These are phyloP conservation scores for Pilophorus perplexus DNA, from an alignment of 2,888 invertebrate genomes.

Conservation along the genomic window DNA sequence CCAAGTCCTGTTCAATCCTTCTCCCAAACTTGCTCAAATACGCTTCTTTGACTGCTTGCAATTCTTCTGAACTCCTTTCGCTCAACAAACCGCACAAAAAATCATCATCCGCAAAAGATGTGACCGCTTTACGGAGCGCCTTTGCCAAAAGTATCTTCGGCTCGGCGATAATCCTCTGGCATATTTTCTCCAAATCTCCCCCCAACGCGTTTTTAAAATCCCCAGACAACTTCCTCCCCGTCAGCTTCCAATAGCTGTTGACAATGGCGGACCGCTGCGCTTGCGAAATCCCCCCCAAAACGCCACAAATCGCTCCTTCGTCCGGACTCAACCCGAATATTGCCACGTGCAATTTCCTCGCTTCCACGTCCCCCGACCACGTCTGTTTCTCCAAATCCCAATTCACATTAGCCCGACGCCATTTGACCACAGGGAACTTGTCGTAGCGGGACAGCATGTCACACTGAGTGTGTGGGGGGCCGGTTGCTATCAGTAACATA, in stretches of 20 bases:
- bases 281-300: slow-evolving; percentile 18
- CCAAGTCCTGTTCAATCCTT: slow-evolving; percentile 9
- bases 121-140: slow-evolving; percentile 14
- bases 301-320: not conserved
- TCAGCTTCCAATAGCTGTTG: slow-evolving; percentile 29
- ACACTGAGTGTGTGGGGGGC: too few species aligned
- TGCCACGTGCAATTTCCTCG: slow-evolving; percentile 9
- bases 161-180: slow-evolving; percentile 20
- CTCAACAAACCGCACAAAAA: slow-evolving; percentile 2
- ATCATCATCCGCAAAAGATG: not conserved
- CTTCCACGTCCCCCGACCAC: slow-evolving; percentile 25
- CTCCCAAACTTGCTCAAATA: slow-evolving; percentile 28
- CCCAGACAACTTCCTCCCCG: slow-evolving; percentile 25
- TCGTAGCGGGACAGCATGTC: slow-evolving; percentile 8
- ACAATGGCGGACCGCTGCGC: slow-evolving; percentile 1
- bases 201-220: slow-evolving; percentile 24
- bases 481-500: slow-evolving; percentile 17
- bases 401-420: not conserved
- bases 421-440: slow-evolving; percentile 11
- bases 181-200: slow-evolving; percentile 28
- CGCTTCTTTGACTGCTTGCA: slow-evolving; percentile 7
- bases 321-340: slow-evolving; percentile 5
- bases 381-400: slow-evolving; percentile 22
- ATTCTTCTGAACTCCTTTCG: slow-evolving; percentile 12
- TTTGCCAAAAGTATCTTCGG: slow-evolving; percentile 26